These are phyloP conservation scores for Paedocypris micromegethes DNA, from an alignment of 2,797 vertebrate species.

Conservation along the genomic window DNA sequence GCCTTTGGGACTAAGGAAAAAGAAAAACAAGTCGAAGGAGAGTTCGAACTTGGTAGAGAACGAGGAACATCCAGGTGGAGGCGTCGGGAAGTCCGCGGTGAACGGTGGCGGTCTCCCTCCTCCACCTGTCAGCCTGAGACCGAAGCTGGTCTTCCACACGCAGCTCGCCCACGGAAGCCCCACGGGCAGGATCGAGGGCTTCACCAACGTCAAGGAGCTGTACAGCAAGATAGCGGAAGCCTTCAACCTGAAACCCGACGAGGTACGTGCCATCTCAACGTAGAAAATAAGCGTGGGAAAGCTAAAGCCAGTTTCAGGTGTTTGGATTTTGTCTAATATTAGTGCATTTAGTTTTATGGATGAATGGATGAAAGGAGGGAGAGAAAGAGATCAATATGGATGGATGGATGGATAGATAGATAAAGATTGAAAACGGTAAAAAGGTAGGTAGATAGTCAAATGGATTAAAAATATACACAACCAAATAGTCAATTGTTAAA, in stretches of 20 bases:
- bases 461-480: no score
- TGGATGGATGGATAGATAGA: no score
- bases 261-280: conserved; percentile 60
- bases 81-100: conserved; percentile 55
- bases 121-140: conserved; percentile 63
- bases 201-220: conserved; percentile 82
- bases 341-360: no score
- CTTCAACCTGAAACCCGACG: conserved; percentile 72
- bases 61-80: conserved; percentile 68
- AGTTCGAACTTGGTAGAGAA: conserved; percentile 74
- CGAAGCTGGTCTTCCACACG: conserved; percentile 84
- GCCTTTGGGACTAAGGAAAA: conserved; percentile 79
- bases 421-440: no score
- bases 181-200: conserved; percentile 87
- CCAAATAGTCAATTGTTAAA: no score
- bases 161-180: conserved; percentile 95
- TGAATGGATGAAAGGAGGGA: no score
- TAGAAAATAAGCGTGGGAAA: no score
- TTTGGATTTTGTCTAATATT: no score
- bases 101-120: conserved; percentile 65
- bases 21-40: conserved; percentile 73
- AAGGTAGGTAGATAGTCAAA: no score
- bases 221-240: conserved; percentile 76
- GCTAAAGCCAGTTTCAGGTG: no score
- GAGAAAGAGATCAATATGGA: no score